These are phyloP conservation scores for Caenorhabditis panamensis DNA, from an alignment of 2,888 invertebrate genomes.

Conservation along the genomic window DNA sequence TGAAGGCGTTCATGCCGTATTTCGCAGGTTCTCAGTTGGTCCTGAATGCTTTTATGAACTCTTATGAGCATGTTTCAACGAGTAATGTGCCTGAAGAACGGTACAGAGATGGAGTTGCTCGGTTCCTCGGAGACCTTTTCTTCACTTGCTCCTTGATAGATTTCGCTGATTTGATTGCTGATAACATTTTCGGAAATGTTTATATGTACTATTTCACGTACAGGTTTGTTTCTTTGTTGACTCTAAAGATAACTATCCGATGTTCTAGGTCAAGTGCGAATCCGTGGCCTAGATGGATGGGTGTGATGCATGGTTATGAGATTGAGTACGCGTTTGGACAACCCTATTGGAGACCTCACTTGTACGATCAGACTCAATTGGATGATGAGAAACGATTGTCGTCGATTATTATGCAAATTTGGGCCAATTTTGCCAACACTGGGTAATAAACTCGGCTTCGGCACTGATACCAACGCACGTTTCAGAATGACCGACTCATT, in stretches of 20 bases:
- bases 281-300: conserved; percentile 99
- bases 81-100: conserved; percentile 59
- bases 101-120: conserved; percentile 77
- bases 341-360: conserved; percentile 91
- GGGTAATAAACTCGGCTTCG: conserved; percentile 86
- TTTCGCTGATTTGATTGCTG: conserved; percentile 78
- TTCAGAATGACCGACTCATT: conserved; percentile 68
- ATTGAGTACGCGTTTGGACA: conserved; percentile 98
- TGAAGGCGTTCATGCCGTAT: conserved; percentile 79
- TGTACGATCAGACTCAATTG: conserved; percentile 85
- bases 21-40: conserved; percentile 78
- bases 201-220: conserved; percentile 81
- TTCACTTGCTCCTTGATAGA: conserved; percentile 90
- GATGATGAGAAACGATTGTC: conserved; percentile 84
- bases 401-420: conserved; percentile 92
- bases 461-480: not conserved
- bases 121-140: conserved; percentile 92
- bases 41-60: conserved; percentile 78
- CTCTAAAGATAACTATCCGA: not conserved
- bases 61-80: conserved; percentile 75
- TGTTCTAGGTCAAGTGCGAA: conserved; percentile 84
- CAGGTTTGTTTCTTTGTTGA: conserved; percentile 74
- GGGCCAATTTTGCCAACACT: conserved; percentile 92
- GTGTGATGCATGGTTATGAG: conserved; percentile 98
- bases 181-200: conserved; percentile 75